A percentile compares a stretch with the other conserved stretches of the same genome.
Evolutionary conservation across 2,888 invertebrate species (phyloP).

Genomic region (Glaucopsyche alexis): DNA sequence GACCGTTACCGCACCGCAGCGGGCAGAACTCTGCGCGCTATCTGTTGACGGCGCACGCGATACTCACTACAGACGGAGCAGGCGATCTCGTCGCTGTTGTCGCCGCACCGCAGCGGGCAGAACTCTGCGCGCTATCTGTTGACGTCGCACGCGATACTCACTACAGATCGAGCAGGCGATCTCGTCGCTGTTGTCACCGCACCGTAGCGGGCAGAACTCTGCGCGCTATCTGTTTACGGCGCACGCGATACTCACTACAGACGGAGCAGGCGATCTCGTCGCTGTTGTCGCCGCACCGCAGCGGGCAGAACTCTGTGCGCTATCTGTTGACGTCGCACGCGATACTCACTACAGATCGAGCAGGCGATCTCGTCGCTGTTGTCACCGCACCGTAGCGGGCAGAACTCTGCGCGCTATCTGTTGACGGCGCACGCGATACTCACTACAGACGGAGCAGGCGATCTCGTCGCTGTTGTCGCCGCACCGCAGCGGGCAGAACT

Average conservation of each 20-base stretch:
- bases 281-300: constrained; percentile 92
- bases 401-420: too few species aligned
- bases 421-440: constrained; percentile 64
- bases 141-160: constrained; percentile 75
- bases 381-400: constrained; percentile 83
- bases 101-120: constrained; percentile 92
- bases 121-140: constrained; percentile 76
- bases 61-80: constrained; percentile 95
- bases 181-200: constrained; percentile 93
- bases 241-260: constrained; percentile 85
- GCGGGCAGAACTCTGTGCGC: constrained; percentile 85
- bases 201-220: constrained; percentile 89
- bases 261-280: constrained; percentile 92
- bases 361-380: too few species aligned
- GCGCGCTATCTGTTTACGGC: constrained; percentile 63
- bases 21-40: constrained; percentile 85
- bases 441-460: too few species aligned
- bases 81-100: too few species aligned
- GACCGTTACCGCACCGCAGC: constrained; percentile 91
- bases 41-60: constrained; percentile 43
- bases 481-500: constrained; percentile 71
- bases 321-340: constrained; percentile 49
- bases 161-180: constrained; percentile 91
- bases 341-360: constrained; percentile 92
- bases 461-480: too few species aligned